Evolutionary conservation across 2,113 vertebrate species (phyloP).

Genomic region (Connochaetes taurinus): DNA sequence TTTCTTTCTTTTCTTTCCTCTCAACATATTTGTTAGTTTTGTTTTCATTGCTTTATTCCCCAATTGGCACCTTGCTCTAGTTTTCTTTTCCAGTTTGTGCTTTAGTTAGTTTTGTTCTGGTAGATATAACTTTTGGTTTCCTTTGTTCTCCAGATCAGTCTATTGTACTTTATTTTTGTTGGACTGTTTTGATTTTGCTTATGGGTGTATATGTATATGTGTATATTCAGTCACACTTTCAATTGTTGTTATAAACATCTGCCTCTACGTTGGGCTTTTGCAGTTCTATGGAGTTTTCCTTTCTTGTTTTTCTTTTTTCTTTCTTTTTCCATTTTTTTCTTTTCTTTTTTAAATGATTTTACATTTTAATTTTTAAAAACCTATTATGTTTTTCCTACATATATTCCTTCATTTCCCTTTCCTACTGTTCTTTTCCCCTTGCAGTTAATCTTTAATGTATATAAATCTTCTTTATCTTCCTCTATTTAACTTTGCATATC

Average conservation of each 20-base stretch:
- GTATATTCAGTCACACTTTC: neutral
- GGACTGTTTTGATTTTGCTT: neutral
- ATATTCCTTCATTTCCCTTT: neutral
- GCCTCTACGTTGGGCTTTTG: neutral
- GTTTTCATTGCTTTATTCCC: neutral
- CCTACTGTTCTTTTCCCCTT: neutral
- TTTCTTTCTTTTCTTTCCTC: neutral
- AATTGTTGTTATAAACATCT: neutral
- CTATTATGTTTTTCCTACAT: neutral
- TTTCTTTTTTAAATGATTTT: neutral
- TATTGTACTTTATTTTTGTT: neutral
- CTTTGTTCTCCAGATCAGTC: neutral
- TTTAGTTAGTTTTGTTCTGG: neutral
- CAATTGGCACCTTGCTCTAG: neutral
- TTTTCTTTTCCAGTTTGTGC: neutral
- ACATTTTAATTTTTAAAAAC: neutral
- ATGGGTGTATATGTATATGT: neutral
- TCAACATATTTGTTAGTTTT: neutral
- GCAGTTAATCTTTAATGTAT: neutral
- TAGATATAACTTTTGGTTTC: neutral
- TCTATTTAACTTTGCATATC: neutral
- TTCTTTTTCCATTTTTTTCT: neutral
- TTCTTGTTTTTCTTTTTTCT: neutral
- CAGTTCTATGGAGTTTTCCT: neutral
- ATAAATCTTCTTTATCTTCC: neutral